These are phyloP conservation scores for Eurytoma californica DNA, from an alignment of 2,888 invertebrate species.

Conservation along the genomic window DNA sequence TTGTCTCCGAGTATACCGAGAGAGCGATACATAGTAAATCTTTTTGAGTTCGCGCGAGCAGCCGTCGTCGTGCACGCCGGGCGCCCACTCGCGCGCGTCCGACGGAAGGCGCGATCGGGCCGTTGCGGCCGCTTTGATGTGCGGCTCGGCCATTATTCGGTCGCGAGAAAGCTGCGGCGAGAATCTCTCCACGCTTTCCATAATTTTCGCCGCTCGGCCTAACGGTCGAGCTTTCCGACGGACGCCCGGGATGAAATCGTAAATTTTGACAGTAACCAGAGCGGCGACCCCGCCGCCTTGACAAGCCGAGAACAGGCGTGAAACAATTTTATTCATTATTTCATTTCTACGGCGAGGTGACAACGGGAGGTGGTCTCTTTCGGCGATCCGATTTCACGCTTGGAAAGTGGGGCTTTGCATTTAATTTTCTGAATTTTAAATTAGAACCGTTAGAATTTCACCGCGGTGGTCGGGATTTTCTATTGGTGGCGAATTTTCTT, in stretches of 20 bases:
- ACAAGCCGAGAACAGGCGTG: background rate
- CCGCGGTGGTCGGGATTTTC: too few relatives aligned
- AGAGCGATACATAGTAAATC: conserved; percentile 66
- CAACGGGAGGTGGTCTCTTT: background rate
- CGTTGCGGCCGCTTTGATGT: conserved; percentile 10
- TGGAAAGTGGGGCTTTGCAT: background rate
- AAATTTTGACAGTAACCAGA: conserved; percentile 20
- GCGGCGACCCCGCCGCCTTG: conserved; percentile 5
- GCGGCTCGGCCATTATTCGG: background rate
- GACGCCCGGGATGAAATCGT: conserved; percentile 24
- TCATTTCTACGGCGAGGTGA: background rate
- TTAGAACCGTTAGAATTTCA: too few relatives aligned
- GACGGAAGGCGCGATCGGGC: conserved; percentile 30
- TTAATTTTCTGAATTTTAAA: background rate
- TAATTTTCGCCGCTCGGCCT: conserved; percentile 19
- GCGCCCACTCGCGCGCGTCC: conserved; percentile 16
- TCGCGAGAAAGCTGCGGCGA: background rate
- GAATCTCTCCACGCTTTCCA: conserved; percentile 21
- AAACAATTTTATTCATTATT: conserved; percentile 20
- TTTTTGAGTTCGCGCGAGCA: conserved; percentile 31
- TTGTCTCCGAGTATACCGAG: conserved; percentile 60
- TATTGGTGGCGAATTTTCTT: too few relatives aligned
- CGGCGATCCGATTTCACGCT: background rate
- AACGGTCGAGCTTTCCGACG: background rate
- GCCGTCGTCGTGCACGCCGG: conserved; percentile 3